Conservation (phyloP, 2,797 vertebrate species). For the Melanotaenia parkinsoni region DNA sequence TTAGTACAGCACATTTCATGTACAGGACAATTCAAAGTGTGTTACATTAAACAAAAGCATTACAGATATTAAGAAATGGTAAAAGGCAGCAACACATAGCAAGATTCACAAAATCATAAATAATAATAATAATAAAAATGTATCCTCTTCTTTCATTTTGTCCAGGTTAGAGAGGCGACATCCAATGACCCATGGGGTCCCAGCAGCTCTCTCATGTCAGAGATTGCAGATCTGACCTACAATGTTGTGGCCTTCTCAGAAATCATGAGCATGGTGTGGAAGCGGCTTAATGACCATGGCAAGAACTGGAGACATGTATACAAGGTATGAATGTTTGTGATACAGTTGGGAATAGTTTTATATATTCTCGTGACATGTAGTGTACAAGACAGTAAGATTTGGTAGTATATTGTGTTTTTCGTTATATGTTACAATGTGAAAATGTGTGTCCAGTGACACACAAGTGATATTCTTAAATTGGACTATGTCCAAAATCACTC, state of each 20-base stretch:
- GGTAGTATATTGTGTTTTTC: neutral
- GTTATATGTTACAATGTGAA: neutral
- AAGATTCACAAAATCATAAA: too few relatives aligned
- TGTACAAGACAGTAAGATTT: neutral
- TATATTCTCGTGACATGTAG: too few relatives aligned
- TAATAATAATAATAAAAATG: constrained; percentile 12
- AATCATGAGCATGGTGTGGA: constrained; percentile 98
- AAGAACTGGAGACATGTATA: constrained; percentile 97
- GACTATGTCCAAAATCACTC: neutral
- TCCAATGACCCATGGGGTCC: constrained; percentile 96
- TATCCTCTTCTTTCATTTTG: constrained; percentile 13
- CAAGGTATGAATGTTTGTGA: constrained; percentile 82
- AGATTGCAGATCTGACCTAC: constrained; percentile 95
- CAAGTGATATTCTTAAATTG: too few relatives aligned
- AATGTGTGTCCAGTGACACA: too few relatives aligned
- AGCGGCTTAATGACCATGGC: constrained; percentile 93
- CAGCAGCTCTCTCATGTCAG: constrained; percentile 94
- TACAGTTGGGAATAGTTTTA: neutral
- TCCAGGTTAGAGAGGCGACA: constrained; percentile 90
- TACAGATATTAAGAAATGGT: too few relatives aligned
- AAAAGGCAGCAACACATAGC: too few relatives aligned
- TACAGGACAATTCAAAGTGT: too few relatives aligned
- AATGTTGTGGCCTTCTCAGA: constrained; percentile 96
- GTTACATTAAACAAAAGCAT: too few relatives aligned
- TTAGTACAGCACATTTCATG: too few relatives aligned